Evolutionary conservation across 2,888 invertebrate genomes (phyloP), one percentile per base, ranked within the genome.

Genomic region (Ormyrus thymus): DNA sequence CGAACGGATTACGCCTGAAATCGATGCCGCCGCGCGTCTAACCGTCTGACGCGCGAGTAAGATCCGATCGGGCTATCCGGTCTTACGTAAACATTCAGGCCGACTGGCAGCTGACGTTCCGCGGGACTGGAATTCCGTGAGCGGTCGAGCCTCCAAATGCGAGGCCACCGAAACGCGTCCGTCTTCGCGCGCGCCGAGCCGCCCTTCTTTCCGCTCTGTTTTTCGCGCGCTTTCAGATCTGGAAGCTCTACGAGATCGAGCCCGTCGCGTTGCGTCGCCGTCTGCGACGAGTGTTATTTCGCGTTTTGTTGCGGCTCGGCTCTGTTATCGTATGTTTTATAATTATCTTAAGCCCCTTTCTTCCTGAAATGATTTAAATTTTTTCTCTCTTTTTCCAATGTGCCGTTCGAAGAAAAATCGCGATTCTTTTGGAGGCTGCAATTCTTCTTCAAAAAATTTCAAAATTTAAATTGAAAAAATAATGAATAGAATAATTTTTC

Each of bases 51-150:
- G 74, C 66, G 66, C 74, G 66, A 50, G 45, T 9, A n/a, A 65
- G 48, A 64, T 56, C 64, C 73, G 55, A 53, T 62, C 8, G 29
- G 4, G 51, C 2, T 8, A 61, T 45, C 10, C 66, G 13, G 50
- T 10, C 51, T 75, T 75, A 66, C 74, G 74, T 75, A 75, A 75
- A 66, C 58, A 75, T 74, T 66, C 13, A 56, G 66, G 66, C 45
- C 66, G 45, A 50, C 10, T 3, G 29, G 56, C 13, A 3, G 29
- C 15, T 10, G 11, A 43, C 53, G n/a, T 43, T 29, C 29, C 13
- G 15, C 70, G 15, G 15, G 55, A 11, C 29, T 29, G 29, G 29
- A 29, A 29, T 29, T 29, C 29, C 7, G 29, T 9, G 29, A 43
- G 51, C 29, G 29, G 29, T 9, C 64, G 65, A 50, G 70, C 50